These are phyloP conservation scores for Gasteruption jaculator DNA, from an alignment of 2,888 invertebrate species.

Conservation along the genomic window DNA sequence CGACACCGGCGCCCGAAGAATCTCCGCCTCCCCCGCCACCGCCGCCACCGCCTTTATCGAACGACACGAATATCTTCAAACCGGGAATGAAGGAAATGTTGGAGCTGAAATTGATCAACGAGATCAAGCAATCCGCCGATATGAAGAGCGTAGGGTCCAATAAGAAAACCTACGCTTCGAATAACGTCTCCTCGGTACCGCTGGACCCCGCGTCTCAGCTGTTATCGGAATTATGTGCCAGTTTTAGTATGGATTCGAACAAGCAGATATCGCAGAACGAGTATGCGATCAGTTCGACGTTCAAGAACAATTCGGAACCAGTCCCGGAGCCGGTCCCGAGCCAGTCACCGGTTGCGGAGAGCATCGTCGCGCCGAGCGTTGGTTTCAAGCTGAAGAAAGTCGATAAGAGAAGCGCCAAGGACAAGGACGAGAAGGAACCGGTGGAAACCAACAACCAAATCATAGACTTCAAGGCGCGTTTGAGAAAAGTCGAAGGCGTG, in stretches of 20 bases:
- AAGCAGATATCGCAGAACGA: conserved; percentile 44
- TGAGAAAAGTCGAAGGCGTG: conserved; percentile 72
- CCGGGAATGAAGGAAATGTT: conserved; percentile 77
- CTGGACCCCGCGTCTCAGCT: conserved; percentile 75
- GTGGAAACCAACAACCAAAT: conserved; percentile 62
- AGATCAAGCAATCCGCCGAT: conserved; percentile 76
- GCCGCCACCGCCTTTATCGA: conserved; percentile 38
- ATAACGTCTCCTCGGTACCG: conserved; percentile 39
- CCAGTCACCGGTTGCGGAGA: conserved; percentile 37
- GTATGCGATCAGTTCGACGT: conserved; percentile 34
- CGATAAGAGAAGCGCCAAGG: conserved; percentile 60
- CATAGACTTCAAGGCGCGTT: conserved; percentile 78
- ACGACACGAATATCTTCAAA: conserved; percentile 48
- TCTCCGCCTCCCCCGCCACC: conserved; percentile 52
- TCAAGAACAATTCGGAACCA: conserved; percentile 19
- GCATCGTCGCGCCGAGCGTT: conserved; percentile 29
- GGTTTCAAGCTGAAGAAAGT: conserved; percentile 66
- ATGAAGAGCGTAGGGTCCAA: conserved; percentile 57
- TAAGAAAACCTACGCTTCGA: conserved; percentile 36
- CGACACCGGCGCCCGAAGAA: conserved; percentile 43
- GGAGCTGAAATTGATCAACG: conserved; percentile 74
- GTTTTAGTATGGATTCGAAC: conserved; percentile 65
- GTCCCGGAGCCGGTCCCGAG: conserved; percentile 12
- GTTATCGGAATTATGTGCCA: conserved; percentile 81
- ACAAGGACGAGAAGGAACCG: conserved; percentile 57